Conservation (phyloP, 2,113 vertebrate species). For the Etheostoma cragini region DNA sequence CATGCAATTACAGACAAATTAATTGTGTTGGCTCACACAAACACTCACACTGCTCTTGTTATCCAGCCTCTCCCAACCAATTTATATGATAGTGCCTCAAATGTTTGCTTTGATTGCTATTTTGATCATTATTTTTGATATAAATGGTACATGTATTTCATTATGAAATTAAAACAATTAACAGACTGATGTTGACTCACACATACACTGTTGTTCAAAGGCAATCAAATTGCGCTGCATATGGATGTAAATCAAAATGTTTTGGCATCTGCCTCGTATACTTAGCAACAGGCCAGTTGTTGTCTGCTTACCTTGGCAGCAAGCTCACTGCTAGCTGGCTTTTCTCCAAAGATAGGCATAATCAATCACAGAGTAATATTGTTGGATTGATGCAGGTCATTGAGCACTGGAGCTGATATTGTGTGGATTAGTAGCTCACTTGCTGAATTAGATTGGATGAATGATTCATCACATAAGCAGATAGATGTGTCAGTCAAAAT, state of each 20-base stretch:
- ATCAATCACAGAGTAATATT: constrained; percentile 40
- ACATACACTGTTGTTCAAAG: background rate
- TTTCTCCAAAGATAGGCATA: constrained; percentile 14
- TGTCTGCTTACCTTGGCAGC: constrained; percentile 15
- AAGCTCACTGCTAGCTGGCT: constrained; percentile 27
- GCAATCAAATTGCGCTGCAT: background rate
- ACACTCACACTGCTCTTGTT: constrained; percentile 32
- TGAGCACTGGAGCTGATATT: constrained; percentile 25
- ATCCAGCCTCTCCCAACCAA: constrained; percentile 35
- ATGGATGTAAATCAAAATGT: constrained; percentile 10
- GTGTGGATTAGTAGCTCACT: constrained; percentile 19
- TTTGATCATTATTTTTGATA: constrained; percentile 12
- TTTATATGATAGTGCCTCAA: constrained; percentile 2
- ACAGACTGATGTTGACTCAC: background rate
- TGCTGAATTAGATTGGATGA: constrained; percentile 13
- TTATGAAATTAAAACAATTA: constrained; percentile 22
- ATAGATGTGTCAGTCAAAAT: background rate
- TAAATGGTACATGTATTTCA: background rate
- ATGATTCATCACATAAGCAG: background rate
- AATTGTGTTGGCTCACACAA: background rate
- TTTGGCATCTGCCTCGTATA: background rate
- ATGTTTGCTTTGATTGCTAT: constrained; percentile 19
- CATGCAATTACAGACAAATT: constrained; percentile 36
- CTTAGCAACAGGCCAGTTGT: constrained; percentile 23
- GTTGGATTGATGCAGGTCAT: constrained; percentile 42